Evolutionary conservation across 2,797 vertebrate species (phyloP).

Genomic region (Pseudochirops corinnae): DNA sequence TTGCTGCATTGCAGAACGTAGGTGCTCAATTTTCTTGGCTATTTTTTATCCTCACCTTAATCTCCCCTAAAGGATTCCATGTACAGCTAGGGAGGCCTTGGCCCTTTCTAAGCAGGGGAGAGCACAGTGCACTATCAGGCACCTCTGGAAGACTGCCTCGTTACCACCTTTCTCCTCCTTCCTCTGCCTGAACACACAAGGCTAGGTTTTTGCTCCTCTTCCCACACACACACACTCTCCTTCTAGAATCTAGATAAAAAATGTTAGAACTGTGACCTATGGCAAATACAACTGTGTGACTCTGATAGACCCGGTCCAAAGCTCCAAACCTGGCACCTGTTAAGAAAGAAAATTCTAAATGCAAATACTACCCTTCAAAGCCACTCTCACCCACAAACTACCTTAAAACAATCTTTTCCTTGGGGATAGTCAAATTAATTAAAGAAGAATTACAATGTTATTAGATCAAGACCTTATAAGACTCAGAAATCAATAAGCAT

Average conservation of each 20-base stretch:
- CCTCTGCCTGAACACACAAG: neutral
- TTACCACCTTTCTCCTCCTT: neutral
- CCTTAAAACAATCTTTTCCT: neutral
- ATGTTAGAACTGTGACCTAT: neutral
- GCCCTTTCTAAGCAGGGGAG: neutral
- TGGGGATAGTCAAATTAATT: neutral
- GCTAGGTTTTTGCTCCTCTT: neutral
- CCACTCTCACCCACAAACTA: neutral
- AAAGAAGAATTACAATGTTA: neutral
- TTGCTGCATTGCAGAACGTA: neutral
- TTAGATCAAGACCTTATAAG: neutral
- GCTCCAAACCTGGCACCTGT: neutral
- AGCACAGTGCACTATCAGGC: neutral
- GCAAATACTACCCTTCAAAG: neutral
- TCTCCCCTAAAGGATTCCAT: neutral
- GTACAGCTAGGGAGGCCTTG: neutral
- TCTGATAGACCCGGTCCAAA: neutral
- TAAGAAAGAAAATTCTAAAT: neutral
- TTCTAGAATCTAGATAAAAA: neutral
- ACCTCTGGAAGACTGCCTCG: neutral
- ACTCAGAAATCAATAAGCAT: neutral
- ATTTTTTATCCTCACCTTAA: neutral
- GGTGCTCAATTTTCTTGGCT: neutral
- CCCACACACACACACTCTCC: neutral
- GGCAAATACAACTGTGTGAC: neutral